Evolutionary conservation across 2,888 invertebrate species (phyloP).

Genomic region (Callinectes sapidus): DNA sequence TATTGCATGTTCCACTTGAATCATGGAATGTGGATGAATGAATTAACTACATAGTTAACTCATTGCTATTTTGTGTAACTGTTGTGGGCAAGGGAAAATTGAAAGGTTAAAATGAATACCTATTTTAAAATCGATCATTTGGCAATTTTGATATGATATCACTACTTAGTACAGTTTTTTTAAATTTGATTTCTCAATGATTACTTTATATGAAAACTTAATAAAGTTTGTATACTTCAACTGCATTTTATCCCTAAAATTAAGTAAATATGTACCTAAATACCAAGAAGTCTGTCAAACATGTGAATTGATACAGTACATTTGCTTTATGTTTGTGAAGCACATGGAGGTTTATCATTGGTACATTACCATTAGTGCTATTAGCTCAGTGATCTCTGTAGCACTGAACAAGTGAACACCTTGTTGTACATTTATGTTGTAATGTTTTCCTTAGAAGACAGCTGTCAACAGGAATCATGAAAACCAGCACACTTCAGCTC

Average conservation of each 20-base stretch:
- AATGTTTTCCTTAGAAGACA: background rate
- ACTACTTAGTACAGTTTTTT: background rate
- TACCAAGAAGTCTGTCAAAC: background rate
- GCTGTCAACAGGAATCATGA: constrained; percentile 1
- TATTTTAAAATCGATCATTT: background rate
- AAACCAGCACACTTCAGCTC: background rate
- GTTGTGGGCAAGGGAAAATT: background rate
- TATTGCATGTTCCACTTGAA: background rate
- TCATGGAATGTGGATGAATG: background rate
- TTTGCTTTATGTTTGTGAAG: background rate
- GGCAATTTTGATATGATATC: background rate
- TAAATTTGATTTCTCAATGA: background rate
- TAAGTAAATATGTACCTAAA: background rate
- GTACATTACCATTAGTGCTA: background rate
- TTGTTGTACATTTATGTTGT: background rate
- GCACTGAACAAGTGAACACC: background rate
- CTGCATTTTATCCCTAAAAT: background rate
- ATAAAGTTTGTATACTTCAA: background rate
- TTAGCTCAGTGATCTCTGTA: background rate
- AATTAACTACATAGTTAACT: background rate
- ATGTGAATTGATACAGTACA: background rate
- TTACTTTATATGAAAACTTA: background rate
- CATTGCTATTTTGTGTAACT: background rate
- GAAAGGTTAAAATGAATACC: background rate
- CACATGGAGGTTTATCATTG: background rate